These are phyloP conservation scores for Aplysia californica DNA, from an alignment of 1,140 invertebrate species.

Conservation along the genomic window DNA sequence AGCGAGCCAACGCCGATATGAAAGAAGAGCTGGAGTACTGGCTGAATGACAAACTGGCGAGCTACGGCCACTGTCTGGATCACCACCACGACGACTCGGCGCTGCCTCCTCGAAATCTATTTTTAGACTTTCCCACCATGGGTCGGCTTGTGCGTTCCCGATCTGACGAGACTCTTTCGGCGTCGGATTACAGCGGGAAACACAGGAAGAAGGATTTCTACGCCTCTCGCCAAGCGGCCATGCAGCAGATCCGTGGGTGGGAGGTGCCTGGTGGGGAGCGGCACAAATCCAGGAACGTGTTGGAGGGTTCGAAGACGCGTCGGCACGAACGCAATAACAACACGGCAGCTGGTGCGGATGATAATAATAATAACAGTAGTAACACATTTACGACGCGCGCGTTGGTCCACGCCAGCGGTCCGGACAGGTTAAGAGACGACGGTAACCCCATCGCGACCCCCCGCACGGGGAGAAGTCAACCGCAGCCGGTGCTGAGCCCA, in stretches of 20 bases:
- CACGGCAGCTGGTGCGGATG: no score
- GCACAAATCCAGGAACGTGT: no score
- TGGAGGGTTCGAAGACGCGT: no score
- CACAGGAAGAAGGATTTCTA: conserved; percentile 57
- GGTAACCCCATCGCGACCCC: not conserved
- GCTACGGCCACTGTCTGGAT: conserved; percentile 55
- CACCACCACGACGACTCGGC: conserved; percentile 64
- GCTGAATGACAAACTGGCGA: conserved; percentile 52
- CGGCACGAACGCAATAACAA: no score
- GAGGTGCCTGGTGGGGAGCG: conserved; percentile 40
- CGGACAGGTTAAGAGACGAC: not conserved
- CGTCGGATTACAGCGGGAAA: conserved; percentile 62
- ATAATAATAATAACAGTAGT: not conserved
- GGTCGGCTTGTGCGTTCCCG: conserved; percentile 59
- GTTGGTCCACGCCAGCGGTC: not conserved
- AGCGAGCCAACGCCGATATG: conserved; percentile 37
- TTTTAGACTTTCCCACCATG: conserved; percentile 52
- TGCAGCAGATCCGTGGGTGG: conserved; percentile 61
- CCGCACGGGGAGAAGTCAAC: not conserved
- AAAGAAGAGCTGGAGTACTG: conserved; percentile 52
- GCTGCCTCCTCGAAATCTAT: conserved; percentile 53
- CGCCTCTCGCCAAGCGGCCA: conserved; percentile 56
- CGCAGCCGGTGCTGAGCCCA: conserved; percentile 18
- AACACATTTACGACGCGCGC: conserved; percentile 9
- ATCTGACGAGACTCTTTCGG: conserved; percentile 66